Conservation (phyloP, 2,888 invertebrate genomes). For the Odontothrips loti region DNA sequence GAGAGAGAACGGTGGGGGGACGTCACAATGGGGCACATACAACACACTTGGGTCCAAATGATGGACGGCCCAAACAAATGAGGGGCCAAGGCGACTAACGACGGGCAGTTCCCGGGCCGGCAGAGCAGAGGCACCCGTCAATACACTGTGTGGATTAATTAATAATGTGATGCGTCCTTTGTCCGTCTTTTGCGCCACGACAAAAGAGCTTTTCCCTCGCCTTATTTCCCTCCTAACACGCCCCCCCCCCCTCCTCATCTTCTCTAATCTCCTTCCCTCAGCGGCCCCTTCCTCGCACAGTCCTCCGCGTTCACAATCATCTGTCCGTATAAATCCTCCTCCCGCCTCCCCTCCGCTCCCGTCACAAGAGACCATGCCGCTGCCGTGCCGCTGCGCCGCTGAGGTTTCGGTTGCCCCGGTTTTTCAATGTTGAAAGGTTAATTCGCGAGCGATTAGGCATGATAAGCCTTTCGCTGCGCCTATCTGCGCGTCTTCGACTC, state of each 20-base stretch:
- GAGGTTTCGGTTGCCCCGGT: neutral
- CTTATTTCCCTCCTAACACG: neutral
- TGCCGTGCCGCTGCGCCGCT: neutral
- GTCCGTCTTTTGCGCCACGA: too few relatives aligned
- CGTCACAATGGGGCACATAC: too few relatives aligned
- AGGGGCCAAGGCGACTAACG: too few relatives aligned
- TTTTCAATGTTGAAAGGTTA: slow-evolving; percentile 14
- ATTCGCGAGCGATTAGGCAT: neutral
- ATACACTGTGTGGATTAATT: too few relatives aligned
- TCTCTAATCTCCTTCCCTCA: too few relatives aligned
- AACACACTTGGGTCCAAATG: too few relatives aligned
- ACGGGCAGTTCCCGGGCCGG: too few relatives aligned
- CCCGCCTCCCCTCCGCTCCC: neutral
- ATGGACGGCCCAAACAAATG: too few relatives aligned
- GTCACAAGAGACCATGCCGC: neutral
- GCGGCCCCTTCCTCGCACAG: neutral
- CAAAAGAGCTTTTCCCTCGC: neutral
- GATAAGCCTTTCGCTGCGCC: neutral
- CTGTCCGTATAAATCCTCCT: neutral
- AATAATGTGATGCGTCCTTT: too few relatives aligned
- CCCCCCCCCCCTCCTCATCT: neutral
- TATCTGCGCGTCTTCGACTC: too few relatives aligned
- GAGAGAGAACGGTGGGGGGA: too few relatives aligned
- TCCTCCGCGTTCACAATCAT: neutral
- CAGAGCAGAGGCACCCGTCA: too few relatives aligned